Conservation (phyloP, 2,113 vertebrate species). For the Otus sunia region DNA sequence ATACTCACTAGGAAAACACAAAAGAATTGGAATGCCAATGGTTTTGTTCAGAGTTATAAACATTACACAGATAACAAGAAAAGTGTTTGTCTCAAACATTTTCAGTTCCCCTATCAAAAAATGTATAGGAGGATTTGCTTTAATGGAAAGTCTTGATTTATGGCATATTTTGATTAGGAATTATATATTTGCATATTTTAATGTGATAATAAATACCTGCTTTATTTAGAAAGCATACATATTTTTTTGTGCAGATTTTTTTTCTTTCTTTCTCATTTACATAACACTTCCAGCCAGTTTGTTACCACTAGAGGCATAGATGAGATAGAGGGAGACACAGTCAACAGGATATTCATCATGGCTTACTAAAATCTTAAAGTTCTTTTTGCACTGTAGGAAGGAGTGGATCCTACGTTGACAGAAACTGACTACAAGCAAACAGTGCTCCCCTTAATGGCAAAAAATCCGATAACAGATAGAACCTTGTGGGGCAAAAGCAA, state of each 20-base stretch:
- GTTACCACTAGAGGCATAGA: background rate
- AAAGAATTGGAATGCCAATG: background rate
- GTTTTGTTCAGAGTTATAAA: background rate
- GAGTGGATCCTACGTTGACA: background rate
- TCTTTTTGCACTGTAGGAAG: background rate
- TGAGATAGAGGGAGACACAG: background rate
- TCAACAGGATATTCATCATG: background rate
- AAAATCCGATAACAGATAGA: background rate
- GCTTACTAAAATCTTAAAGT: background rate
- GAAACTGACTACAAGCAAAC: background rate
- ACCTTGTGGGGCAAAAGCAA: background rate
- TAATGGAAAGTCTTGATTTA: background rate
- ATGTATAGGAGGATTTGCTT: background rate
- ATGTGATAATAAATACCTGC: background rate
- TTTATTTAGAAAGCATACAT: background rate
- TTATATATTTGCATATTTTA: background rate
- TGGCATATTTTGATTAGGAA: background rate
- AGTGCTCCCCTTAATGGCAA: background rate
- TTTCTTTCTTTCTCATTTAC: background rate
- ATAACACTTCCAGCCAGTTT: background rate
- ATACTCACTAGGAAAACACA: background rate
- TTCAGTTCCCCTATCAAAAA: background rate
- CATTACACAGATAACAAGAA: background rate
- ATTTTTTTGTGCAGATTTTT: background rate
- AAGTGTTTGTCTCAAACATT: background rate